These are phyloP conservation scores for Eospalax fontanierii DNA, from an alignment of 2,797 vertebrate genomes.

Conservation along the genomic window DNA sequence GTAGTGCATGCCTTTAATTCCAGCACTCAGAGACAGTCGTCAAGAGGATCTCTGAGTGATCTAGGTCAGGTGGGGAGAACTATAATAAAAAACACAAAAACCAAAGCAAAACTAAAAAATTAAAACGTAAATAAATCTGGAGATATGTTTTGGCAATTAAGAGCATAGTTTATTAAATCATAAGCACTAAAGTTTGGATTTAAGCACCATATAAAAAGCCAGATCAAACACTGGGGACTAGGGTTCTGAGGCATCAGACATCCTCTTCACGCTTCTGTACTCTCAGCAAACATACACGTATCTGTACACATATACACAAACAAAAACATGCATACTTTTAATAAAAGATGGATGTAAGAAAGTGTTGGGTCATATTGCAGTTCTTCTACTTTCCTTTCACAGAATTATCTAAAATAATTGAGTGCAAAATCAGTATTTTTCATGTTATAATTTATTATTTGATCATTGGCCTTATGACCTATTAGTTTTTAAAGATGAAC, in stretches of 20 bases:
- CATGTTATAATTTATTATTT: not conserved
- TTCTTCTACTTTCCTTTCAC: not conserved
- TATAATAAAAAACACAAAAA: no score
- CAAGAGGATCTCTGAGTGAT: no score
- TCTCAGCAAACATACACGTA: not conserved
- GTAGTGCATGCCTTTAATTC: no score
- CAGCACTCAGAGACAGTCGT: no score
- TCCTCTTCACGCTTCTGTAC: not conserved
- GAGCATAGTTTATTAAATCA: not conserved
- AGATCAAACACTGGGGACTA: not conserved
- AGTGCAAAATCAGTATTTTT: not conserved
- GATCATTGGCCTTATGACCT: not conserved
- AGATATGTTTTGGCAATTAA: not conserved
- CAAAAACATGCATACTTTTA: not conserved
- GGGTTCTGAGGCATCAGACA: not conserved
- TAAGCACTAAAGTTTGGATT: not conserved
- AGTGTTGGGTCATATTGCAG: not conserved
- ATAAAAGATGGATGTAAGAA: no score
- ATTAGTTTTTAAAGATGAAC: not conserved
- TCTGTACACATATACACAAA: not conserved
- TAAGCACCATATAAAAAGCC: not conserved
- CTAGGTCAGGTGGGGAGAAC: no score
- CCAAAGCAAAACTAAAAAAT: not conserved
- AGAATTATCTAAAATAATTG: not conserved
- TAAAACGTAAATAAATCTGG: not conserved